Base-by-base conservation (phyloP, 2,113 vertebrate genomes). In the Crotalus horridus region DNA sequence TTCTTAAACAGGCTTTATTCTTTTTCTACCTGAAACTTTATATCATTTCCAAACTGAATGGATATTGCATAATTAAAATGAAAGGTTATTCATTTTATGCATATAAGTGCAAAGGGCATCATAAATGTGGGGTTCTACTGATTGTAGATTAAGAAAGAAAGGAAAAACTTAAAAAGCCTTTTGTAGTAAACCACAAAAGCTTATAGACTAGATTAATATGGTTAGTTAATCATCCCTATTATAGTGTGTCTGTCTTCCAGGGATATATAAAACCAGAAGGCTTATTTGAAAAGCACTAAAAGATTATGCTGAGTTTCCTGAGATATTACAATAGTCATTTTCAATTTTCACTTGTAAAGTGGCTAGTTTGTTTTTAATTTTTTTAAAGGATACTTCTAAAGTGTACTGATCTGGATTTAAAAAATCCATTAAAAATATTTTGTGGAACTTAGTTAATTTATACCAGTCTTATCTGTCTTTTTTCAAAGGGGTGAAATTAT, bases 81-180 rank as follows among this genome's bases (percentile, higher is more conserved):
- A 96, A 96, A 96, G 97, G 97, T 97, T 97, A 97, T 98, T 98
- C 97, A 97, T 97, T 98, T 97, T 97, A 97, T 97, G 96, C 97
- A 97, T 94, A 95, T 95, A 95, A 96, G 97, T 97, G 96, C 97
- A 98, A 97, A 98, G 97, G 97, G 97, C 97, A 96, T 95, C 95
- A 95, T 97, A 97, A 97, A 97, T 97, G 97, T 97, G 92, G 95
- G 90, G 95, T 98, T 97, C 97, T 97, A 97, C 96, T 97, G 97
- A 97, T 97, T 96, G 96, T 96, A 97, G 97, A 97, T 97, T 97
- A 97, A 96, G 96, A 95, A 93, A 97, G 95, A 97, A 97, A 97
- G 93, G 94, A 96, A 95, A 96, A 97, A 96, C 95, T 96, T 96
- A 93, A 96, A 43, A 97, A 95, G 55, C 91, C 95, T 98, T 97